phyloP scores from a whole-genome alignment of 2,113 vertebrate species.

The Chaetorhynchus papuensis region DNA sequence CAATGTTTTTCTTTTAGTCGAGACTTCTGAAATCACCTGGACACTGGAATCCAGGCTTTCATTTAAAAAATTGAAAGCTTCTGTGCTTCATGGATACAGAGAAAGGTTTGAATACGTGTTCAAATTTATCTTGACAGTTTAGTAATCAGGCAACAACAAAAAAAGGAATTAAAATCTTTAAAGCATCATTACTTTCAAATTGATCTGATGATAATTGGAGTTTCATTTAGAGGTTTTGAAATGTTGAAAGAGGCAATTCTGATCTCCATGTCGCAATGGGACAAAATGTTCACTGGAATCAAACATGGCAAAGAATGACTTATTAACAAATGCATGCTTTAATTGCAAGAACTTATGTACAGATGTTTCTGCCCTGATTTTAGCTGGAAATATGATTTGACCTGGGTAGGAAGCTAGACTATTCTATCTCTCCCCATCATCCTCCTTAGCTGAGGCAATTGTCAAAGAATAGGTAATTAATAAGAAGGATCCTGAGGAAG shows the following conservation, averaged over 20 bases:
- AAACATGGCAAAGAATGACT: neutral
- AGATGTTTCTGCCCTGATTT: neutral
- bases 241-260: neutral
- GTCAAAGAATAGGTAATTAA: neutral
- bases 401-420: neutral
- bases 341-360: neutral
- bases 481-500: neutral
- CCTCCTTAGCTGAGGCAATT: neutral
- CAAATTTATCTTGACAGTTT: neutral
- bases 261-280: neutral
- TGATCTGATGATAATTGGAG: slow-evolving; percentile 1
- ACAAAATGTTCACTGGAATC: neutral
- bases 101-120: neutral
- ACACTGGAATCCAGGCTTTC: neutral
- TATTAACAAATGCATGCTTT: neutral
- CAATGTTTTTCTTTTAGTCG: neutral
- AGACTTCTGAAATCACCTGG: neutral
- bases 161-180: neutral
- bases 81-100: neutral
- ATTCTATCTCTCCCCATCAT: neutral
- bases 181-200: neutral
- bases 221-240: slow-evolving; percentile 9
- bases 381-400: neutral
- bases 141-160: neutral
- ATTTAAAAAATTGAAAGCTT: neutral